These are phyloP conservation scores for Hypotaenidia philippensis DNA, from an alignment of 2,797 vertebrate genomes.

Conservation along the genomic window DNA sequence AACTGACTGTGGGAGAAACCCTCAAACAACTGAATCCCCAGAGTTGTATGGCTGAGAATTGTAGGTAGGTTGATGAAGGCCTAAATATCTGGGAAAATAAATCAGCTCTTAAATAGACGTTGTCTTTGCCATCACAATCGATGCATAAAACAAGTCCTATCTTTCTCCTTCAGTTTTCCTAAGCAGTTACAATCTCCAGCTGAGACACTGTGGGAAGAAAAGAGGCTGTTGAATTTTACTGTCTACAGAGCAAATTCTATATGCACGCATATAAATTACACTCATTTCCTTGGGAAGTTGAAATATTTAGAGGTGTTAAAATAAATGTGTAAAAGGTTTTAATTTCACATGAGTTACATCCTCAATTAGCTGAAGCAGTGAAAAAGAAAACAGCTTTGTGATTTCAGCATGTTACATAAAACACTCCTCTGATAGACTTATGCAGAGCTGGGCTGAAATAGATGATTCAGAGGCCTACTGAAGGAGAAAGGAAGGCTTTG, in stretches of 20 bases:
- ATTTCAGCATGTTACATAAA: neutral
- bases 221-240: neutral
- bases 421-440: neutral
- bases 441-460: neutral
- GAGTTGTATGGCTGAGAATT: neutral
- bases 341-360: constrained; percentile 3
- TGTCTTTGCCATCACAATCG: neutral
- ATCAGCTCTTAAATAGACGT: neutral
- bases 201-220: neutral
- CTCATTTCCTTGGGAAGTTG: neutral
- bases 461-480: neutral
- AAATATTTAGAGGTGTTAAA: constrained; percentile 10
- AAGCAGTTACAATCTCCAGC: neutral
- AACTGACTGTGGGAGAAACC: neutral
- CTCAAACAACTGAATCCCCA: neutral
- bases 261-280: neutral
- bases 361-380: constrained; percentile 29
- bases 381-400: constrained; percentile 31
- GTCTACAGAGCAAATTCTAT: neutral
- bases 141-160: neutral
- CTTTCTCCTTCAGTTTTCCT: neutral
- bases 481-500: neutral
- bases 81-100: neutral
- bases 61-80: neutral
- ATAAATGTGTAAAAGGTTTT: constrained; percentile 16